phyloP scores from a whole-genome alignment of 2,888 invertebrate genomes.

The Prosapia bicincta region DNA sequence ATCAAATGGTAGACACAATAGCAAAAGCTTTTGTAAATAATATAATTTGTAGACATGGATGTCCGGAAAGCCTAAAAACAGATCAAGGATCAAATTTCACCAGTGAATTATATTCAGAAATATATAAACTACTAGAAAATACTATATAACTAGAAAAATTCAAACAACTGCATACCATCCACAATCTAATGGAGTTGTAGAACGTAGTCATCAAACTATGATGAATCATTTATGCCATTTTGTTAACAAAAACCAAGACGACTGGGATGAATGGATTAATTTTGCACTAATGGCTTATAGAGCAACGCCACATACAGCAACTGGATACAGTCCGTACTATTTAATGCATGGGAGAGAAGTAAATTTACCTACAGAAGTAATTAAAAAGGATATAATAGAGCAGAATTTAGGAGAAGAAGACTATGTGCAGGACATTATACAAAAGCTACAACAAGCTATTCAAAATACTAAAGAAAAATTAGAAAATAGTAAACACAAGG shows the following conservation, averaged over 20 bases:
- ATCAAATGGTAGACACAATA: slow-evolving; percentile 42
- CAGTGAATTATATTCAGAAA: slow-evolving; percentile 42
- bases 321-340: no score
- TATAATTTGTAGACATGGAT: slow-evolving; percentile 42
- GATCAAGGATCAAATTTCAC: slow-evolving; percentile 46
- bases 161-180: slow-evolving; percentile 41
- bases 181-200: slow-evolving; percentile 41
- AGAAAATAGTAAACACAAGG: background rate
- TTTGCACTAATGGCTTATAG: slow-evolving; percentile 41
- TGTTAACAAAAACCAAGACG: slow-evolving; percentile 38
- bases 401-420: slow-evolving; percentile 6
- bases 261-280: slow-evolving; percentile 43
- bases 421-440: background rate
- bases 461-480: background rate
- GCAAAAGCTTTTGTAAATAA: slow-evolving; percentile 41
- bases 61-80: slow-evolving; percentile 43
- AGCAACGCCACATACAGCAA: no score
- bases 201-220: slow-evolving; percentile 42
- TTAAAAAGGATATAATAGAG: background rate
- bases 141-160: slow-evolving; percentile 8
- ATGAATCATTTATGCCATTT: slow-evolving; percentile 42
- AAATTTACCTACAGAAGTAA: slow-evolving; percentile 3
- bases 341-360: background rate
- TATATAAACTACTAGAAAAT: slow-evolving; percentile 6
- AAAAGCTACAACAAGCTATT: background rate